Conservation (phyloP, 2,888 invertebrate species). For the Macroteleia sp. region DNA sequence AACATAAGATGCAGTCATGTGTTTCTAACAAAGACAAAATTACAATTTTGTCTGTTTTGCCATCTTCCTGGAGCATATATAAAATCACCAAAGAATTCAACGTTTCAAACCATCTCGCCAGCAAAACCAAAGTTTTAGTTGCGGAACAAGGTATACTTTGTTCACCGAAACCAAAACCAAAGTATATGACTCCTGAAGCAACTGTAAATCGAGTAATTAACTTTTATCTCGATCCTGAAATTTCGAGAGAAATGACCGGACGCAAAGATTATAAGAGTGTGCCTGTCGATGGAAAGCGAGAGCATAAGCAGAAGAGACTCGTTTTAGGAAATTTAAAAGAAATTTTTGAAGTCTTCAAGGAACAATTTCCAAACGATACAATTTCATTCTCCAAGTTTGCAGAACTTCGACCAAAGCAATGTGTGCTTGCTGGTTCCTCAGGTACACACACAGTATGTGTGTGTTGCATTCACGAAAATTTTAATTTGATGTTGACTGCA, state of each 20-base stretch:
- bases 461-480: constrained; percentile 51
- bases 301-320: constrained; percentile 42
- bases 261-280: constrained; percentile 22
- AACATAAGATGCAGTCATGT: constrained; percentile 4
- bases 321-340: constrained; percentile 41
- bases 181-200: constrained; percentile 5
- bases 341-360: constrained; percentile 24
- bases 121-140: constrained; percentile 13
- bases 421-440: constrained; percentile 34
- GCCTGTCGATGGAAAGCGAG: constrained; percentile 9
- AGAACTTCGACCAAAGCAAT: constrained; percentile 22
- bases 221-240: constrained; percentile 24
- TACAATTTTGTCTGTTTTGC: too few species aligned
- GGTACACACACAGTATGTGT: constrained; percentile 57
- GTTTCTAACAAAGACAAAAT: too few species aligned
- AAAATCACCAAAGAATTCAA: too few species aligned
- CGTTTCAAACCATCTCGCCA: constrained; percentile 6
- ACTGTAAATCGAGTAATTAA: constrained; percentile 1
- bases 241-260: constrained; percentile 9
- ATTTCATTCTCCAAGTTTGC: constrained; percentile 42
- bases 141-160: constrained; percentile 16
- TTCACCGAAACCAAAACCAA: constrained; percentile 1
- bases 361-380: constrained; percentile 18
- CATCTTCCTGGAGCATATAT: too few species aligned
- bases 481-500: constrained; percentile 31